Percentiles rank a stretch among this genome's conserved stretches.
Evolutionary conservation across 2,797 vertebrate genomes (phyloP).

Genomic region (Chiroxiphia lanceolata): DNA sequence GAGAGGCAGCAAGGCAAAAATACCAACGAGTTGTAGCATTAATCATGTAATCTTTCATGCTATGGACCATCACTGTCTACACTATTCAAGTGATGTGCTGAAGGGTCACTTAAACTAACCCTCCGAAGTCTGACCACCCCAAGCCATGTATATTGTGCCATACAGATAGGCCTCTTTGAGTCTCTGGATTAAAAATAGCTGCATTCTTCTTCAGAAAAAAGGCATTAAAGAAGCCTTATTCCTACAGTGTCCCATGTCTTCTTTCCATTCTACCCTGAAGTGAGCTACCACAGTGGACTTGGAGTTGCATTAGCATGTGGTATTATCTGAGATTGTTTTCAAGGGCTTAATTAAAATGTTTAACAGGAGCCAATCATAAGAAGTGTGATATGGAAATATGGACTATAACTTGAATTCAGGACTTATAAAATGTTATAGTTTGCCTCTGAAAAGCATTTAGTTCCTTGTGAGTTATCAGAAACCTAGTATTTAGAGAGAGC

Average conservation of each 20-base stretch:
- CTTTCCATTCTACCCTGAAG: neutral
- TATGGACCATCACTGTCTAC: neutral
- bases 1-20: neutral
- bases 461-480: neutral
- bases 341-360: neutral
- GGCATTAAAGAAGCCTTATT: neutral
- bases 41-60: neutral
- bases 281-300: neutral
- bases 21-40: neutral
- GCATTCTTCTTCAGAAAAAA: neutral
- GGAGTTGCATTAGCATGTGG: neutral
- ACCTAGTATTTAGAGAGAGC: neutral
- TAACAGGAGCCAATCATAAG: neutral
- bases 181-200: neutral
- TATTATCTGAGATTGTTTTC: neutral
- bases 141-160: rapidly evolving
- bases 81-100: neutral
- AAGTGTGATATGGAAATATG: neutral
- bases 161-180: neutral
- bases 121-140: neutral
- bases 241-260: neutral
- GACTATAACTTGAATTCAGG: neutral
- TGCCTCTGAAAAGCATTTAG: neutral
- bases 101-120: neutral
- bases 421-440: neutral